A percentile compares a stretch with the other conserved stretches of the same genome.
Conservation (phyloP, 2,888 invertebrate species). For the Hirtodrosophila trivittata region DNA sequence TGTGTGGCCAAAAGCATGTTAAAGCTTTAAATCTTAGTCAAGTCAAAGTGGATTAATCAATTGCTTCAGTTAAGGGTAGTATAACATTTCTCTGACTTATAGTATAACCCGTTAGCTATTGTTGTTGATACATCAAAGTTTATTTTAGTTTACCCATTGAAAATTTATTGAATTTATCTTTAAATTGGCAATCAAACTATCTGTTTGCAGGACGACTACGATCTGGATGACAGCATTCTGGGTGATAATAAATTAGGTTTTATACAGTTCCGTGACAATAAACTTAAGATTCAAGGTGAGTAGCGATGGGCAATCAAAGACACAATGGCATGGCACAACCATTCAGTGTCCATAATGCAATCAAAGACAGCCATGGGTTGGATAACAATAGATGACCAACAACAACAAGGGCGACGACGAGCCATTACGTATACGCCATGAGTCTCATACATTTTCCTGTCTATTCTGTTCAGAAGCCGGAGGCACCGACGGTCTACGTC, state of each 20-base stretch:
- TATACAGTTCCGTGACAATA: conserved; percentile 84
- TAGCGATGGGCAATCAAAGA: too few species aligned
- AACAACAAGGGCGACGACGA: too few species aligned
- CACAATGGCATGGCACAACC: too few species aligned
- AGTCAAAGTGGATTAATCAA: too few species aligned
- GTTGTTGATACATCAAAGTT: too few species aligned
- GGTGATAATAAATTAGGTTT: conserved; percentile 84
- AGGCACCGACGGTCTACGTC: conserved; percentile 77
- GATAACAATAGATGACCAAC: conserved; percentile 39
- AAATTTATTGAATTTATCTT: conserved; percentile 38
- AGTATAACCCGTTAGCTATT: too few species aligned
- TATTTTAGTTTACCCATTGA: neutral
- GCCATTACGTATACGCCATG: too few species aligned
- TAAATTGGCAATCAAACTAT: conserved; percentile 28
- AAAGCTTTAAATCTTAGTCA: too few species aligned
- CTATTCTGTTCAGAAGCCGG: conserved; percentile 73
- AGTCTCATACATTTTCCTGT: conserved; percentile 41
- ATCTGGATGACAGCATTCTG: conserved; percentile 82
- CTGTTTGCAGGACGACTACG: conserved; percentile 83
- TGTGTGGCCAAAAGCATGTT: too few species aligned
- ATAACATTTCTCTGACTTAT: too few species aligned
- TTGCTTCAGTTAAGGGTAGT: too few species aligned
- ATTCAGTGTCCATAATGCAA: conserved; percentile 39
- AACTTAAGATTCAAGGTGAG: conserved; percentile 83
- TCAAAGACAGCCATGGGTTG: conserved; percentile 20